These are phyloP conservation scores for Gouania willdenowi DNA, from an alignment of 2,797 vertebrate genomes.

Conservation along the genomic window DNA sequence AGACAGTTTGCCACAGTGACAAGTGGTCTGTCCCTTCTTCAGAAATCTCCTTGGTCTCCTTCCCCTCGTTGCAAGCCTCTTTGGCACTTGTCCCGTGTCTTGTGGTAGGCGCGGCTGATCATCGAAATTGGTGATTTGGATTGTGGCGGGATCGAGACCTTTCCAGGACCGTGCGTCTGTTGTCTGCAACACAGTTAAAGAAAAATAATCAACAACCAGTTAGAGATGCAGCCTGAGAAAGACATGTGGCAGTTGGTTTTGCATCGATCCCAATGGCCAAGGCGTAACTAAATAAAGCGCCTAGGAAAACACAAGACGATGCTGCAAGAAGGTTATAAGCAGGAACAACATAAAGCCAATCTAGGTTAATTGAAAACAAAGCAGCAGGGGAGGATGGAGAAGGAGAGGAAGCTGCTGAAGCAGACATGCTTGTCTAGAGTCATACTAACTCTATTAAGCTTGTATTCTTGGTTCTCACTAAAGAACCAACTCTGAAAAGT, in stretches of 20 bases:
- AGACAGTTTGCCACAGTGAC: constrained; percentile 24
- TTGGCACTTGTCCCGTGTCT: constrained; percentile 80
- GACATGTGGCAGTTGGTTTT: constrained; percentile 23
- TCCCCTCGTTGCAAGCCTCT: constrained; percentile 66
- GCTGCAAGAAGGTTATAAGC: constrained; percentile 17
- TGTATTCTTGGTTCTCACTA: constrained; percentile 69
- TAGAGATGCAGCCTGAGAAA: constrained; percentile 48
- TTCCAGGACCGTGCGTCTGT: constrained; percentile 88
- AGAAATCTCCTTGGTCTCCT: constrained; percentile 49
- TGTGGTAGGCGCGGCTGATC: constrained; percentile 70
- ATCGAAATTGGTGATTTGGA: constrained; percentile 82
- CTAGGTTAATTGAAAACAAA: constrained; percentile 37
- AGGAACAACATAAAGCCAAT: constrained; percentile 34
- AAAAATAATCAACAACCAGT: constrained; percentile 2
- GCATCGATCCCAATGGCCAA: constrained; percentile 38
- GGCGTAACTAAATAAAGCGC: constrained; percentile 38
- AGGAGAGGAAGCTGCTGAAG: constrained; percentile 77
- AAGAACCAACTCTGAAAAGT: constrained; percentile 77
- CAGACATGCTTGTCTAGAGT: constrained; percentile 71
- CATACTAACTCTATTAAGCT: constrained; percentile 73
- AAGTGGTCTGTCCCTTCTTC: constrained; percentile 27
- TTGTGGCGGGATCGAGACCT: constrained; percentile 96
- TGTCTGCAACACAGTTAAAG: constrained; percentile 74
- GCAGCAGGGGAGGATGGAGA: constrained; percentile 57
- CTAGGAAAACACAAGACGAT: constrained; percentile 45